phyloP scores from a whole-genome alignment of 2,888 invertebrate species.

The Protophormia terraenovae region DNA sequence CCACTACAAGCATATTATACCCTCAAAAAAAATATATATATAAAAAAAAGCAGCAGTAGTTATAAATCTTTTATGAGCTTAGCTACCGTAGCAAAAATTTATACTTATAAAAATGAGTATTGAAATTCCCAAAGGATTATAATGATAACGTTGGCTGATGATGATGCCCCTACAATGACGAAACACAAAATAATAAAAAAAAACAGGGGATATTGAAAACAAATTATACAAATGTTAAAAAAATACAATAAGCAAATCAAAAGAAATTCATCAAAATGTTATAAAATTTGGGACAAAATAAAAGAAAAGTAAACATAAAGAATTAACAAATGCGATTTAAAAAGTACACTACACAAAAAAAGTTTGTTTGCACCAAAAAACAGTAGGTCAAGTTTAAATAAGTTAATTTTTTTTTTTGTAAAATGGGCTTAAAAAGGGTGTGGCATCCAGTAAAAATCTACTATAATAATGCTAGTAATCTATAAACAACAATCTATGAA shows the following conservation, averaged over 20 bases:
- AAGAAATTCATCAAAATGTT: background rate
- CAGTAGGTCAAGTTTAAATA: no score
- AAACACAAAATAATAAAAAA: background rate
- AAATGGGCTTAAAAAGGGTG: no score
- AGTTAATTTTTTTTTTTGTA: no score
- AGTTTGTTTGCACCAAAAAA: no score
- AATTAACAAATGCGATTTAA: background rate
- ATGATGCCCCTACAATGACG: background rate
- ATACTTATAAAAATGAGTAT: background rate
- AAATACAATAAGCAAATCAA: background rate
- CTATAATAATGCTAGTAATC: no score
- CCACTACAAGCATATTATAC: background rate
- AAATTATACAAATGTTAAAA: background rate
- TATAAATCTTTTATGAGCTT: constrained; percentile 17
- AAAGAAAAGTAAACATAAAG: background rate
- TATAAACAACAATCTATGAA: no score
- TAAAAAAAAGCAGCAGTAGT: background rate
- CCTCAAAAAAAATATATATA: background rate
- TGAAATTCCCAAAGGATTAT: constrained; percentile 33
- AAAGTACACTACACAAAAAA: no score
- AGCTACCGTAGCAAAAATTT: background rate
- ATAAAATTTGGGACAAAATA: background rate
- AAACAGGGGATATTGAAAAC: background rate
- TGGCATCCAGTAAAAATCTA: no score
- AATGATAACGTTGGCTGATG: background rate